Percentiles rank a stretch among this genome's conserved stretches.
phyloP scores from a whole-genome alignment of 1,140 invertebrate genomes.

The Papilio helenus region DNA sequence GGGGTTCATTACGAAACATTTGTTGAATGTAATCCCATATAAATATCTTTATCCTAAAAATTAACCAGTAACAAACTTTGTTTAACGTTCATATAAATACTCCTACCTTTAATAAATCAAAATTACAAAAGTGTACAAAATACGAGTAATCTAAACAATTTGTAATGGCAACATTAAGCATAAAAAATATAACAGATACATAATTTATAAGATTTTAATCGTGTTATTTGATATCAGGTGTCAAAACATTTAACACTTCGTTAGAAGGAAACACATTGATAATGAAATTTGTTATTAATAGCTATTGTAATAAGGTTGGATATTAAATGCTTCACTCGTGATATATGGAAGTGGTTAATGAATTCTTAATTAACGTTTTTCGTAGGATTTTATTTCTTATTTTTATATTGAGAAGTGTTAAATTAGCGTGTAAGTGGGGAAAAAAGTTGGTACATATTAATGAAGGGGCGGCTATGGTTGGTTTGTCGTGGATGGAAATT shows the following conservation, averaged over 20 bases:
- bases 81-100: too few relatives aligned
- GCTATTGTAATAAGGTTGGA: slow-evolving; percentile 22
- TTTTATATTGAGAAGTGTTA: slow-evolving; percentile 1
- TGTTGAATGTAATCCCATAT: too few relatives aligned
- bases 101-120: slow-evolving; percentile 4
- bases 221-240: neutral
- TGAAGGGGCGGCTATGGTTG: slow-evolving; percentile 55
- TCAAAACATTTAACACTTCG: slow-evolving; percentile 33
- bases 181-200: slow-evolving; percentile 8
- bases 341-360: slow-evolving; percentile 34
- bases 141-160: slow-evolving; percentile 4
- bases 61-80: too few relatives aligned
- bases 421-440: slow-evolving; percentile 10
- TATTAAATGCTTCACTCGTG: slow-evolving; percentile 32
- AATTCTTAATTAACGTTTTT: slow-evolving; percentile 32
- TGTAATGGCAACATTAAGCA: slow-evolving; percentile 7
- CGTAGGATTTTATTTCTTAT: slow-evolving; percentile 31
- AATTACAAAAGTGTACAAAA: neutral
- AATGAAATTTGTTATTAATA: slow-evolving; percentile 44
- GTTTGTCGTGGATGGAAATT: slow-evolving; percentile 44
- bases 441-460: slow-evolving; percentile 48
- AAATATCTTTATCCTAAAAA: too few relatives aligned
- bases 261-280: slow-evolving; percentile 41
- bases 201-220: slow-evolving; percentile 10
- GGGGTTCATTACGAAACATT: too few relatives aligned